Evolutionary conservation across 2,113 vertebrate species (phyloP), one percentile per base, ranked within the genome.

Genomic region (Falcunculus frontatus): DNA sequence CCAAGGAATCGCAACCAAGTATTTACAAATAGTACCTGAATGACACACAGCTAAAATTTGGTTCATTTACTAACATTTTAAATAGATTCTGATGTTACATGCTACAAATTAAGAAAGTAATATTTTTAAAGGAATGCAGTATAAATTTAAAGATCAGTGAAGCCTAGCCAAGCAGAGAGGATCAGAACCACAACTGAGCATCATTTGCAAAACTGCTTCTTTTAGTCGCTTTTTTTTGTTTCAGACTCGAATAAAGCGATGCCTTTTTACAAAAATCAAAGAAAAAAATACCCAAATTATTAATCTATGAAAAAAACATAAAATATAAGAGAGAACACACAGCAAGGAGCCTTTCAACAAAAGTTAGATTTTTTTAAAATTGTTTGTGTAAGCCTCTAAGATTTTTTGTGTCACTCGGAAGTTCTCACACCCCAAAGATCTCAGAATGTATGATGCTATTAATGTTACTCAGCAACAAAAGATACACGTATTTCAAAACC

Each of bases 71-170:
- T 75, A 70, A 74, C 18, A 85, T 90, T 93, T 94, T 87, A 37
- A 91, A 68, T 84, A 91, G 17, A 75, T 79, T 89, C 46, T 92
- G n/a, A 86, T 74, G 22, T 86, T 88, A 94, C 95, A 77, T 68
- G 13, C 39, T 65, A 12, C 52, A 76, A 93, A 75, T 6, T 23
- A 90, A 60, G 32, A 79, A 91, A 72, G 11, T 8, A 90, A 67
- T 68, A 41, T 60, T 73, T 68, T 78, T 56, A 90, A 55, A 95
- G 11, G 32, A 70, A 73, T 35, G 39, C n/a, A 68, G 13, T 63
- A 72, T 41, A 86, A 74, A 67, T 75, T 81, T 57, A 79, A 93
- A 78, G 41, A 41, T 60, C 69, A 90, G n/a, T 53, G 73, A 96
- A 94, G 86, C 13, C 65, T 73, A 65, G 50, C 53, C 8, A 7